Conservation (phyloP, 1,140 invertebrate genomes). For the Cydia amplana region DNA sequence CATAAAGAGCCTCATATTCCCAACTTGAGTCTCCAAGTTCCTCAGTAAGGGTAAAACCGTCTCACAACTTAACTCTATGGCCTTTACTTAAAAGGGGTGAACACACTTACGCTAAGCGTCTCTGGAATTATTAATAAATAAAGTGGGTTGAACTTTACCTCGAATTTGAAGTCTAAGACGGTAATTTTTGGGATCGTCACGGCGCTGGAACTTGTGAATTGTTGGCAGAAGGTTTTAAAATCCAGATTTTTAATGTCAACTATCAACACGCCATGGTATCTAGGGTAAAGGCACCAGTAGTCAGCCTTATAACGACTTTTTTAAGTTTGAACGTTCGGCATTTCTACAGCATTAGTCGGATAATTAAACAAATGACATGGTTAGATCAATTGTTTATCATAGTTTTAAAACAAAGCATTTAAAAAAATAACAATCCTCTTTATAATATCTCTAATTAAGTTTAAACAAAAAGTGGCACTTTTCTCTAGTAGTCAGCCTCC, state of each 20-base stretch:
- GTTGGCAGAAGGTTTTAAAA: neutral
- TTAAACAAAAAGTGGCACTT: no score
- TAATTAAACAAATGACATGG: no score
- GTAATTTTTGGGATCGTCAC: neutral
- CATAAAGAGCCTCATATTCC: neutral
- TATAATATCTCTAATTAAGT: no score
- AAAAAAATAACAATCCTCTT: no score
- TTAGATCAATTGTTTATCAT: no score
- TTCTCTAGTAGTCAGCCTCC: no score
- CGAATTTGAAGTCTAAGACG: constrained; percentile 8
- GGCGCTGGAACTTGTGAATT: neutral
- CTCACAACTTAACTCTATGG: constrained; percentile 62
- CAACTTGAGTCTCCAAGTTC: neutral
- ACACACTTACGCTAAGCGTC: constrained; percentile 63
- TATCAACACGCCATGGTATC: no score
- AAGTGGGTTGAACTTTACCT: constrained; percentile 47
- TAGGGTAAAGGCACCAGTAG: no score
- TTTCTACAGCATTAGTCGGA: no score
- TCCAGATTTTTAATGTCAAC: neutral
- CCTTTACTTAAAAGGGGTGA: constrained; percentile 73
- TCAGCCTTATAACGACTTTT: no score
- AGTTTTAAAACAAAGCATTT: no score
- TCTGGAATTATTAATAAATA: constrained; percentile 58
- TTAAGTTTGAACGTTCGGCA: no score
- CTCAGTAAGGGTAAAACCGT: neutral